A percentile compares a stretch with the other conserved stretches of the same genome.
Evolutionary conservation across 2,888 invertebrate species (phyloP).

Genomic region (Cheilosia urbana): DNA sequence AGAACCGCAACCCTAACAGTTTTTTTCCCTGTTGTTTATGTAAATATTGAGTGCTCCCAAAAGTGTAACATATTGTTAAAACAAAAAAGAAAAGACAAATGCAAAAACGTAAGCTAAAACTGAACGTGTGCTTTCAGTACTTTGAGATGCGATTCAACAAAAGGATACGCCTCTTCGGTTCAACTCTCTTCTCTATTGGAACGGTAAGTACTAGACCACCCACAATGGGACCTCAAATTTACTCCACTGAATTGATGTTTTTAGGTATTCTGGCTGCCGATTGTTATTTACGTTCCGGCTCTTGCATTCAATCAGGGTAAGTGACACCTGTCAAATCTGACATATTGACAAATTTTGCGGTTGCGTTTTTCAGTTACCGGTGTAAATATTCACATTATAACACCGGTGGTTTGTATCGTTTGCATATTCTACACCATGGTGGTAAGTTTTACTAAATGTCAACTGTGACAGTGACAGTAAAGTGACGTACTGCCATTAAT

Average conservation of each 20-base stretch:
- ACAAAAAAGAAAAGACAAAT: conserved; percentile 14
- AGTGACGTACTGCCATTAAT: conserved; percentile 81
- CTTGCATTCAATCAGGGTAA: conserved; percentile 91
- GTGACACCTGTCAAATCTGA: conserved; percentile 50
- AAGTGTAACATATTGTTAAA: conserved; percentile 28
- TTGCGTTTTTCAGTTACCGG: conserved; percentile 84
- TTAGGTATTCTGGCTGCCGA: conserved; percentile 82
- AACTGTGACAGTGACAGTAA: background rate
- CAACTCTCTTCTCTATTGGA: conserved; percentile 87
- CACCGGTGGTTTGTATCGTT: conserved; percentile 91
- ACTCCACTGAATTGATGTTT: conserved; percentile 13
- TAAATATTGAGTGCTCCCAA: conserved; percentile 41
- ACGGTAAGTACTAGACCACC: conserved; percentile 86
- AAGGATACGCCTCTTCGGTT: conserved; percentile 88
- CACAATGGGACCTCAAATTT: background rate
- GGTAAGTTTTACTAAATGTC: conserved; percentile 86
- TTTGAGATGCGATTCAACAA: conserved; percentile 90
- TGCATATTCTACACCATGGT: conserved; percentile 95
- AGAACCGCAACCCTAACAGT: conserved; percentile 1
- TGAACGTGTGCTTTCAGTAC: conserved; percentile 85
- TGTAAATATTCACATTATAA: conserved; percentile 91
- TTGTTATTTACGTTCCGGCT: conserved; percentile 89
- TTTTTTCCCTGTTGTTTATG: background rate
- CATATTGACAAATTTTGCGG: background rate
- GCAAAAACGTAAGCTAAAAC: conserved; percentile 3